Conservation (phyloP, 1,140 invertebrate species). For the Mizuhopecten yessoensis region DNA sequence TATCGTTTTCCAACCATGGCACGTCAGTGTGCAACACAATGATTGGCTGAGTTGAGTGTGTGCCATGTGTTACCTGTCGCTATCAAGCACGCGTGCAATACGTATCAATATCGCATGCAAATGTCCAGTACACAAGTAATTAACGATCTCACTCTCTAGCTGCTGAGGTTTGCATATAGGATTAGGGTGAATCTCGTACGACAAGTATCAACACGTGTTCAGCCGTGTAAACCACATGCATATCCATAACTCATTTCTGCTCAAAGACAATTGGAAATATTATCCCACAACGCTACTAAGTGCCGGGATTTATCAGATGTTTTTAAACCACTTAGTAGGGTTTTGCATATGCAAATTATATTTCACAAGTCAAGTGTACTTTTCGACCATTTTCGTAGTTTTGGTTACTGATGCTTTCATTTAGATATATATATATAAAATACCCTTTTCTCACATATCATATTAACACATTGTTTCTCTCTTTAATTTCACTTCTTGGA, state of each 20-base stretch:
- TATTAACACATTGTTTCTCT: too few relatives aligned
- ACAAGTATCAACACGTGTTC: background rate
- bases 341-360: conserved; percentile 8
- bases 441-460: too few relatives aligned
- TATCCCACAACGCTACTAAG: background rate
- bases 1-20: too few relatives aligned
- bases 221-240: background rate
- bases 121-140: background rate
- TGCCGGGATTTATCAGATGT: background rate
- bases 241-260: background rate
- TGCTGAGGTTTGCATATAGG: background rate
- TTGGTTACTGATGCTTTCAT: too few relatives aligned
- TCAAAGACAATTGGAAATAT: conserved; percentile 5
- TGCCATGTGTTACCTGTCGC: background rate
- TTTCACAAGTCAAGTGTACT: background rate
- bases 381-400: background rate
- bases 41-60: background rate
- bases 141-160: background rate
- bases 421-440: too few relatives aligned
- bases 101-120: background rate
- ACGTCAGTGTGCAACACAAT: background rate
- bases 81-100: background rate
- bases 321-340: background rate
- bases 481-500: too few relatives aligned
- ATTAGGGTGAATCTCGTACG: background rate